Percentiles rank a stretch among this genome's conserved stretches.
These are phyloP conservation scores for Hyles lineata DNA, from an alignment of 2,888 invertebrate genomes.

Conservation along the genomic window DNA sequence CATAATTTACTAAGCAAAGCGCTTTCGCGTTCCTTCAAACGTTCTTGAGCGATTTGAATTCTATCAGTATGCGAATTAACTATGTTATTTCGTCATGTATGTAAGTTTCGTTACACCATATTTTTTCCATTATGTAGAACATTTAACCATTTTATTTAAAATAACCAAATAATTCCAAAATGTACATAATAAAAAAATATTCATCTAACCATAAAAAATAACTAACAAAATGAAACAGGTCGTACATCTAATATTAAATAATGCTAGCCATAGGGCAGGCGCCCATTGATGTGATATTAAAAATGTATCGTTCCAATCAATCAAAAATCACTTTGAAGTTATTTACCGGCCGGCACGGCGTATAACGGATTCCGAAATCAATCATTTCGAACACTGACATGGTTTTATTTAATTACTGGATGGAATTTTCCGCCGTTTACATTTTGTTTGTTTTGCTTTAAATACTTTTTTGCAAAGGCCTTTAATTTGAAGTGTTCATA, in stretches of 20 bases:
- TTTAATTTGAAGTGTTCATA: too few species aligned
- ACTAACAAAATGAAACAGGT: neutral
- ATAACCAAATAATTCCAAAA: neutral
- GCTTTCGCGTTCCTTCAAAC: too few species aligned
- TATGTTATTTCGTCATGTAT: too few species aligned
- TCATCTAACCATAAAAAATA: neutral
- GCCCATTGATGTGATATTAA: constrained; percentile 40
- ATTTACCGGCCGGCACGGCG: constrained; percentile 51
- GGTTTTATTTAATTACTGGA: constrained; percentile 49
- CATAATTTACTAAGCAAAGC: too few species aligned
- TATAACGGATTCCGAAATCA: constrained; percentile 59
- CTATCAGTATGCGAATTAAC: too few species aligned
- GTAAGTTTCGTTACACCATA: too few species aligned
- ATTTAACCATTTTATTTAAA: neutral
- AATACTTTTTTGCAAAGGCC: too few species aligned
- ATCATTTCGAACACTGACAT: constrained; percentile 60
- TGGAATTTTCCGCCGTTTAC: constrained; percentile 1
- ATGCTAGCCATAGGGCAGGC: neutral
- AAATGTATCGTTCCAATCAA: constrained; percentile 49
- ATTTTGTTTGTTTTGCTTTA: neutral
- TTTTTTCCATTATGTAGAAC: too few species aligned
- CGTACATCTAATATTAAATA: constrained; percentile 8
- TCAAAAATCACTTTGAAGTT: constrained; percentile 58
- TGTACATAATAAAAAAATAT: neutral
- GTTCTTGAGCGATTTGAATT: too few species aligned